Conservation (phyloP, 2,797 vertebrate genomes). For the Propithecus deckenii region DNA sequence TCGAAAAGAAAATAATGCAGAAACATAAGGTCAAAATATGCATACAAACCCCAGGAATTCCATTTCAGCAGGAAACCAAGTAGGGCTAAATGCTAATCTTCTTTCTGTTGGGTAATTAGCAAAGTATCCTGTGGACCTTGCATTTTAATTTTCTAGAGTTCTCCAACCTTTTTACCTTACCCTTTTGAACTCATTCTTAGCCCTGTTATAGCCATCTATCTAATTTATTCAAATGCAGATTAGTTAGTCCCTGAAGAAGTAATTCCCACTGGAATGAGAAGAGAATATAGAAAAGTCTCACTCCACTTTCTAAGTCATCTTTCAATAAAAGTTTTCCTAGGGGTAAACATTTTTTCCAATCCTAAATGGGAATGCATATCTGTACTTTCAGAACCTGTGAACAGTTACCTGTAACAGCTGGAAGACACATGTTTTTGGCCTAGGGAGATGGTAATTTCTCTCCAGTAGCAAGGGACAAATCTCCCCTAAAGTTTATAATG, state of each 20-base stretch:
- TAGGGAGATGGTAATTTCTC: slow-evolving; percentile 29
- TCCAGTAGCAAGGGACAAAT: slow-evolving; percentile 2
- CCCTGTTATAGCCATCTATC: not conserved
- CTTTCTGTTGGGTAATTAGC: not conserved
- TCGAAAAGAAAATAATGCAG: not conserved
- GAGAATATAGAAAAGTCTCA: not conserved
- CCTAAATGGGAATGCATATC: not conserved
- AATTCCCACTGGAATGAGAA: slow-evolving; percentile 29
- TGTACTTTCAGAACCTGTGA: slow-evolving; percentile 24
- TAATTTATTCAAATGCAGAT: not conserved
- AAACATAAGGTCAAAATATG: slow-evolving; percentile 28
- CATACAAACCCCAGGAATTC: slow-evolving; percentile 10
- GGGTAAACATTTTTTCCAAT: slow-evolving; percentile 41
- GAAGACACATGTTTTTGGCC: not conserved
- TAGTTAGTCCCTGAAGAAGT: slow-evolving; percentile 8
- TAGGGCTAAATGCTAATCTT: slow-evolving; percentile 29
- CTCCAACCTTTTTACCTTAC: not conserved
- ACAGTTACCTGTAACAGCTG: not conserved
- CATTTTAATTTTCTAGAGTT: slow-evolving; percentile 27
- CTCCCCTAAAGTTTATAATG: slow-evolving; percentile 11
- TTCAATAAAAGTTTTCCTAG: slow-evolving; percentile 39
- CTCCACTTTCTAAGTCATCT: slow-evolving; percentile 25
- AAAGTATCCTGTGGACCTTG: not conserved
- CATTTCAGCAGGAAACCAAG: slow-evolving; percentile 39
- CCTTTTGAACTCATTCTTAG: not conserved